Evolutionary conservation across 2,888 invertebrate species (phyloP), one percentile per base, ranked within the genome.

Genomic region (Scaptomyza caliginosa): DNA sequence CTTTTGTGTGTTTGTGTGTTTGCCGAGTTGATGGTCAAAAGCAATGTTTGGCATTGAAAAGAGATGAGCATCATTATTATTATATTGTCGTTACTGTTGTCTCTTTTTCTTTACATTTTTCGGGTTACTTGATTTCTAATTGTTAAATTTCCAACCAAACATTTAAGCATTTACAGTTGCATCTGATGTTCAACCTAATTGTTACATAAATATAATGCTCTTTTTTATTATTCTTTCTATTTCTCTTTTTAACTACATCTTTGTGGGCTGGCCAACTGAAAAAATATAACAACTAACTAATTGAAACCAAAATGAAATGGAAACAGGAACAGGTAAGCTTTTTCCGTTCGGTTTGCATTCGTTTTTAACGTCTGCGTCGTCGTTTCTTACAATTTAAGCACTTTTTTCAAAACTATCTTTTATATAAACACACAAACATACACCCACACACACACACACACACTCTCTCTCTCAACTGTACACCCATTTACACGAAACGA

Each of bases 321-420:
- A 67, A 67, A 71, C 78, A 86, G 86, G 86, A 86, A 73, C 86
- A 86, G 86, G 86, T 86, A 87, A 86, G 88, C 74, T 48, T 42
- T 67, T 67, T 63, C 42, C 56, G 63, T 75, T 77, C 45, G 52
- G 67, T 76, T 73, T 74, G 63, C 76, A 81, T 72, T 77, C 63
- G 74, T 76, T 67, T 76, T 58, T 75, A n/a, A n/a, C 74, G 74
- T 75, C 46, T 67, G 77, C 75, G 63, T 70, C 77, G 81, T 62
- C 73, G 80, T 77, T 74, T 81, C 54, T 71, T 76, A 83, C 77
- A 79, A 83, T 76, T 79, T 82, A 86, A 85, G 81, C 80, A 81
- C 80, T 85, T 81, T 79, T 84, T 77, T 72, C 58, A 67, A 85
- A 77, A 81, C 79, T 84, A 84, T 84, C 63, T 84, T 80, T 79